phyloP scores from a whole-genome alignment of 2,113 vertebrate species.

The Ginglymostoma cirratum region DNA sequence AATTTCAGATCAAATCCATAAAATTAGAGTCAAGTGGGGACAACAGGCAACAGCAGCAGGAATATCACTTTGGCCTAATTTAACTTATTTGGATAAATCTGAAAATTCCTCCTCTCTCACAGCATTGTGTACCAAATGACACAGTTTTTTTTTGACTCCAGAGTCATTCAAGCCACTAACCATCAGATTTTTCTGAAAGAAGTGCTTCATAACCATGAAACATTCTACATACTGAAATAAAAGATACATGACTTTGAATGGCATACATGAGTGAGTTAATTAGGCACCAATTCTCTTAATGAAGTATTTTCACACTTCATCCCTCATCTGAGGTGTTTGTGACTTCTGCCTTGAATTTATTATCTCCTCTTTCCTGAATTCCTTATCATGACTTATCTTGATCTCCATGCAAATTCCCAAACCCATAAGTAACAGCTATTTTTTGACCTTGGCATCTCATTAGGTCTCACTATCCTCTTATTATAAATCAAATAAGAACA shows the following conservation, averaged over 20 bases:
- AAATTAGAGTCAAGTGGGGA: neutral
- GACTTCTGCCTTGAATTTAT: no score
- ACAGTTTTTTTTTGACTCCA: neutral
- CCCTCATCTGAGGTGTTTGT: no score
- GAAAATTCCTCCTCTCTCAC: neutral
- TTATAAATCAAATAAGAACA: no score
- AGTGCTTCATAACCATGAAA: neutral
- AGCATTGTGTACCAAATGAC: neutral
- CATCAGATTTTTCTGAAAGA: neutral
- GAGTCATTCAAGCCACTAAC: neutral
- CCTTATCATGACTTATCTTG: no score
- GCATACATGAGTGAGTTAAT: neutral
- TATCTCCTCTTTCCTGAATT: no score
- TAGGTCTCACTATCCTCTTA: no score
- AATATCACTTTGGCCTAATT: neutral
- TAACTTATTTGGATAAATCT: neutral
- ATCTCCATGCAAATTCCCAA: no score
- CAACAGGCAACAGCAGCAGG: neutral
- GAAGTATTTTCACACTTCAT: no score
- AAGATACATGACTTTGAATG: neutral
- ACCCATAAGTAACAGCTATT: no score
- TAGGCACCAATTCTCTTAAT: neutral
- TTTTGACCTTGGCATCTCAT: no score
- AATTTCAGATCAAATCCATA: neutral
- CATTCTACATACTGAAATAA: neutral